Evolutionary conservation across 1,140 invertebrate species (phyloP), one percentile per base, ranked within the genome.

Genomic region (Halesus radiatus): DNA sequence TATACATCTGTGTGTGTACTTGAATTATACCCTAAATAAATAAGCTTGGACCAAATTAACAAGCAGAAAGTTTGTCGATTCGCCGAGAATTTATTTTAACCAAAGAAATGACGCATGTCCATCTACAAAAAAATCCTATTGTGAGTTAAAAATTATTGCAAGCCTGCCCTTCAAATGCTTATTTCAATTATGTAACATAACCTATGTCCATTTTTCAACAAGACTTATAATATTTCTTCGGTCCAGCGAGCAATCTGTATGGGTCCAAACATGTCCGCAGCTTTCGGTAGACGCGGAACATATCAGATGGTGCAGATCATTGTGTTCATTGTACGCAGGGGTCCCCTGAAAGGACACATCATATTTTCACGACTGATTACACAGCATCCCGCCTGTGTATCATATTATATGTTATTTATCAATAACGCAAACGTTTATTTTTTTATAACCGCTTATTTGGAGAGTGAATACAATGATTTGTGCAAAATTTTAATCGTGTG

Each of bases 291-390:
- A 66, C 15, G 23, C 16, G 29, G 29, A 16, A 22, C 23, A 7
- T 52, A 45, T 70, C 66, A n/a, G 37, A 70, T 70, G 60, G 5
- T 29, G 3, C n/a, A 16, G 13, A 68, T 22, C 64, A 26, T 64
- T 16, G 60, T 23, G 20, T 23, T 3, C 32, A 68, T 68, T 37
- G 13, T 50, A 45, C 29, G 13, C 58, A 64, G 20, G 75, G 75
- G 73, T 60, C 54, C 56, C 20, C 15, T 66, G 60, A 77, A 76
- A 60, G 56, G 72, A 80, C 58, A 75, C 66, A 60, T 80, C 70
- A 80, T 80, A 80, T 80, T 80, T 80, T 74, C 50, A 75, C 78
- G 58, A 22, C 56, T 74, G 64, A 64, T 80, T 74, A 66, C n/a
- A 20, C 22, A 26, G 20, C 45, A 45, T 62, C 29, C 73, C 73